Evolutionary conservation across 1,140 invertebrate species (phyloP), one percentile per base, ranked within the genome.

Genomic region (Drosophila tsacasi): DNA sequence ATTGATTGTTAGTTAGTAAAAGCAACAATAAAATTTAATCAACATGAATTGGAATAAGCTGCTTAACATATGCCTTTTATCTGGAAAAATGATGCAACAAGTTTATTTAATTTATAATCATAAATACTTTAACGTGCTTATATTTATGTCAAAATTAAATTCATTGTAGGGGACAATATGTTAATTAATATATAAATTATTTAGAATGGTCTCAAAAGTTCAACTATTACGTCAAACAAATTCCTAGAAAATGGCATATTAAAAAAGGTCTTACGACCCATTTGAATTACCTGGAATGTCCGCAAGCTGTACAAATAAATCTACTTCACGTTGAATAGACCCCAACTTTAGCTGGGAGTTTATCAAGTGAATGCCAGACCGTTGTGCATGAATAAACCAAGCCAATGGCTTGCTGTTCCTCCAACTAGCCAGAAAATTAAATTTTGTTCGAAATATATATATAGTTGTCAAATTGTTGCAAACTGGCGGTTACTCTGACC

Each of bases 241-340:
- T 25, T 49, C 21, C 5, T 15, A 15, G 17, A 35, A 64, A 15
- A 17, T 25, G n/a, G n/a, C n/a, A n/a, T n/a, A n/a, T n/a, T n/a
- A n/a, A n/a, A n/a, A n/a, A n/a, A n/a, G n/a, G n/a, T n/a, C n/a
- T n/a, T n/a, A n/a, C n/a, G n/a, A 55, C 67, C 67, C 49, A 71
- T 68, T 71, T 71, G 35, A 46, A 42, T 46, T 32, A 21, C 12
- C 39, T 12, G 35, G 15, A 39, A 69, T 52, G 49, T 68, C 49
- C 49, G 63, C 49, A 68, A 71, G 67, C 67, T 71, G 67, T 71
- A 12, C 46, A 71, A 71, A 68, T 55, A 69, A 71, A 55, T 68
- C 27, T 44, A 37, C 67, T 55, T 44, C 63, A 52, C 67, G 37
- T 50, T 54, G 62, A 67, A 55, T 13, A 68, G 55, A 61, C 55